phyloP scores from a whole-genome alignment of 2,797 vertebrate species.

The Sphaeramia orbicularis region DNA sequence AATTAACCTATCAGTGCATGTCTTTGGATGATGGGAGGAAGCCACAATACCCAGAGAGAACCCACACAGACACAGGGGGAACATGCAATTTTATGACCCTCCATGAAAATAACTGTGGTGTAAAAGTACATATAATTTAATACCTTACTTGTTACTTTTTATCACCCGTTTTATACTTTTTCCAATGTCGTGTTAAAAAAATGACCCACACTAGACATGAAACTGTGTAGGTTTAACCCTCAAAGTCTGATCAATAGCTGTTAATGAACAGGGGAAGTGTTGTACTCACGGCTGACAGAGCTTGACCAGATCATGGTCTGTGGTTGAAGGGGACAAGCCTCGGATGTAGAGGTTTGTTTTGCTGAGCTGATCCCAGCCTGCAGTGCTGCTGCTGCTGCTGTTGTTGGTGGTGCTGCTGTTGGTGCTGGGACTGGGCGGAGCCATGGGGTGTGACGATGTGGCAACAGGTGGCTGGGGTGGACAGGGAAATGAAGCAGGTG shows the following conservation, averaged over 20 bases:
- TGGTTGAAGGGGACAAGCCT: slow-evolving; percentile 95
- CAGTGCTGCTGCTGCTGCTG: slow-evolving; percentile 94
- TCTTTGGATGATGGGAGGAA: no score
- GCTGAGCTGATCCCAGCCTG: slow-evolving; percentile 99
- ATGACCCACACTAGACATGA: no score
- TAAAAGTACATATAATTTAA: slow-evolving; percentile 5
- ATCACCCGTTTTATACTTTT: slow-evolving; percentile 2
- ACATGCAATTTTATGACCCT: neutral
- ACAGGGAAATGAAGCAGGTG: slow-evolving; percentile 43
- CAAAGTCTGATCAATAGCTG: slow-evolving; percentile 61
- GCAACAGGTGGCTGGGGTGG: slow-evolving; percentile 89
- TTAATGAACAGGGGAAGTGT: slow-evolving; percentile 61
- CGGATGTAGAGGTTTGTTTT: slow-evolving; percentile 99
- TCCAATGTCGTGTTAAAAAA: neutral
- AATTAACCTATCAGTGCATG: no score
- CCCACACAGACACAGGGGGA: no score
- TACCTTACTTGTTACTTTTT: slow-evolving; percentile 3
- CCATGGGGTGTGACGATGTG: slow-evolving; percentile 92
- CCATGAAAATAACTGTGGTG: neutral
- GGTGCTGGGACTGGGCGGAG: slow-evolving; percentile 97
- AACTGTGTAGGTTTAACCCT: slow-evolving; percentile 30
- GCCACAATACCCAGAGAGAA: no score
- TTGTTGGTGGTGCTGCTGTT: slow-evolving; percentile 97
- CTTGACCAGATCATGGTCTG: slow-evolving; percentile 98
- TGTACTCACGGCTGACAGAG: slow-evolving; percentile 98